Evolutionary conservation across 2,113 vertebrate genomes (phyloP), one percentile per base, ranked within the genome.

Genomic region (Pan paniscus): DNA sequence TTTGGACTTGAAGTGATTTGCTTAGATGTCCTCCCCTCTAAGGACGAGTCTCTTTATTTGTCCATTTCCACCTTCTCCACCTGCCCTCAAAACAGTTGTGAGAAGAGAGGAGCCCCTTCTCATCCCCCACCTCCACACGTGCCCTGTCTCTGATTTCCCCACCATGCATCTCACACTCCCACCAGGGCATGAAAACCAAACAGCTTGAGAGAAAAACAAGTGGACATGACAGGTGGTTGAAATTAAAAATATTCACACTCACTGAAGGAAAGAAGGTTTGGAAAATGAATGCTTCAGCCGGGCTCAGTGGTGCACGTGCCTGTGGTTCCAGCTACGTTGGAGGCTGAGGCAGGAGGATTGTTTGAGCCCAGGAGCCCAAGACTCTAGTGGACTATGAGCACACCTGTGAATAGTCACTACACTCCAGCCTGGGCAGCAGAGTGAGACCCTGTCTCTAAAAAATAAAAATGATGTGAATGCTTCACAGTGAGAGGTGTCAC

Each of bases 151-250:
- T 76, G 25, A 35, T 6, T 22, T 79, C 27, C 46, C 43, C 30
- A 57, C 18, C 18, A 11, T 1, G 2, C 0, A 0, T 16, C 43
- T 89, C 68, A 35, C 35, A 25, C 4, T 30, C 46, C 59, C 13
- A 2, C 43, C 0, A 3, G 3, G 11, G 1, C 14, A 4, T 30
- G 52, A 73, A 85, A 40, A 87, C 32, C 73, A 57, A 46, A 43
- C 3, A 40, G 43, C 55, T 87, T 76, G 18, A 92, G 35, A 20
- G 16, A 18, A 73, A 40, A 72, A 25, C 40, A 38, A 38, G 16
- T 55, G 1, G 46, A n/a, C 32, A 5, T 17, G 32, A 48, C 48
- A 10, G n/a, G 35, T 73, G 23, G n/a, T 59, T 46, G n/a, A 81
- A 57, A 55, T 61, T 35, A 89, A 80, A 96, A 64, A 76, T 64